Percentiles rank a stretch among this genome's conserved stretches.
Evolutionary conservation across 2,113 vertebrate genomes (phyloP).

Genomic region (Petrocephalus zakoni): DNA sequence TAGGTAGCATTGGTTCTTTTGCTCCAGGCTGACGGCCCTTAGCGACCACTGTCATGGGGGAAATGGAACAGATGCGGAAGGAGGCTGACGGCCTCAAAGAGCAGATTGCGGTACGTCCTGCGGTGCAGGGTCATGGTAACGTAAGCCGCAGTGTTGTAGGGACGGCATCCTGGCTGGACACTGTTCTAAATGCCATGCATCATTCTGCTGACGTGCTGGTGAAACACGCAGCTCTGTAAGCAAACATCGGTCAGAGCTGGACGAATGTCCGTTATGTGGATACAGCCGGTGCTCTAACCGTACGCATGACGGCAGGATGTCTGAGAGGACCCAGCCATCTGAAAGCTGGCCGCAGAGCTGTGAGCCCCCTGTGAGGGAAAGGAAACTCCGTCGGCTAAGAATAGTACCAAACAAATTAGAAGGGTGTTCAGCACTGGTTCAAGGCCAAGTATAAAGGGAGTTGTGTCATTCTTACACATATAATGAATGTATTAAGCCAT

Average conservation of each 20-base stretch:
- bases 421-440: background rate
- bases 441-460: background rate
- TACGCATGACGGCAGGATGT: background rate
- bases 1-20: background rate
- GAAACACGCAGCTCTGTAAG: background rate
- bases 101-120: slow-evolving; percentile 59
- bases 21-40: slow-evolving; percentile 18
- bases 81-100: slow-evolving; percentile 61
- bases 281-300: background rate
- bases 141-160: background rate
- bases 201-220: background rate
- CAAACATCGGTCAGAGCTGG: background rate
- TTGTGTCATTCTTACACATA: background rate
- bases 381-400: background rate
- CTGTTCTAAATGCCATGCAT: background rate
- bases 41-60: slow-evolving; percentile 56
- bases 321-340: background rate
- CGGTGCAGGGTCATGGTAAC: background rate
- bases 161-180: background rate
- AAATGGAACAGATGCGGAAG: slow-evolving; percentile 65
- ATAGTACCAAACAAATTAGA: background rate
- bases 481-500: background rate
- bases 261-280: background rate
- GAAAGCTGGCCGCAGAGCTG: background rate
- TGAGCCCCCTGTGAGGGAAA: background rate